A percentile compares a stretch with the other conserved stretches of the same genome.
Conservation (phyloP, 2,113 vertebrate species). For the Serilophus lunatus region DNA sequence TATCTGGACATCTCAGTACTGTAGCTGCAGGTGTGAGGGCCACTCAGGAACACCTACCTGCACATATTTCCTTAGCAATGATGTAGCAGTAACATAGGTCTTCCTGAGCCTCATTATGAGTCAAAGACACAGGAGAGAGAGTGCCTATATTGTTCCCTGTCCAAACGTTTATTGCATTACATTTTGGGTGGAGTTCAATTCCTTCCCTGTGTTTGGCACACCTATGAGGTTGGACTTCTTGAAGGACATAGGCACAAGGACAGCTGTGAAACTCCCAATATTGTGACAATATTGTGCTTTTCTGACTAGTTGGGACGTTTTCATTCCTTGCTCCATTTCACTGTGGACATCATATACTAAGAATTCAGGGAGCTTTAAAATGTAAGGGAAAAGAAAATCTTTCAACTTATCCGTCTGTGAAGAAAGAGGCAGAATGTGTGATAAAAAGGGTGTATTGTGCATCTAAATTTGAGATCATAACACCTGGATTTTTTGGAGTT, state of each 20-base stretch:
- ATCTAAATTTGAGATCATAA: neutral
- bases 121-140: neutral
- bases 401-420: neutral
- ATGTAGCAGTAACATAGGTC: neutral
- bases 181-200: neutral
- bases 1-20: neutral
- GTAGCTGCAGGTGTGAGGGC: neutral
- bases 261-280: neutral
- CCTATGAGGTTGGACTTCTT: neutral
- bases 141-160: neutral
- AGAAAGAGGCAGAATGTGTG: neutral
- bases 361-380: neutral
- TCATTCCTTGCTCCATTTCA: neutral
- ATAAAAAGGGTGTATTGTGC: neutral
- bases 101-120: neutral
- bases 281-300: neutral
- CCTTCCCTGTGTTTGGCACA: neutral
- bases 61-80: neutral
- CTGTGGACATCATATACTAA: neutral
- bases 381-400: neutral
- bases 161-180: neutral
- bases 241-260: neutral
- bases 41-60: neutral
- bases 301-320: neutral
- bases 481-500: neutral